Evolutionary conservation across 2,888 invertebrate genomes (phyloP), one percentile per base, ranked within the genome.

Genomic region (Heteromyza rotundicornis): DNA sequence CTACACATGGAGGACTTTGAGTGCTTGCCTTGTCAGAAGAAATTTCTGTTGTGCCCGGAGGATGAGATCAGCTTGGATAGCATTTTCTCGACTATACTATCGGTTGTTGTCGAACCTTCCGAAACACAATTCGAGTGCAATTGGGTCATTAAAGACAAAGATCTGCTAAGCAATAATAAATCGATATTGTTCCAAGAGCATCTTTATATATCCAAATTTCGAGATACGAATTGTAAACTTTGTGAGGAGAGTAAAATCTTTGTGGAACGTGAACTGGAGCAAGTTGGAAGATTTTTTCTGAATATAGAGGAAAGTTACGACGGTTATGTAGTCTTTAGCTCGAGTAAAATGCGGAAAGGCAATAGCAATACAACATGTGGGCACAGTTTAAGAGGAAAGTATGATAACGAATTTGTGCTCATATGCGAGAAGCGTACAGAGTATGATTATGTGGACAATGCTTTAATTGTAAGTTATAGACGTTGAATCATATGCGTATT

Each of bases 61-160:
- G 79, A 79, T 65, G 80, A 78, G 66, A 80, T 79, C 51, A 79
- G 79, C 65, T 63, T 79, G 19, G 76, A 77, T 16, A 80, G 80
- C 59, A 77, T 79, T 16, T 70, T 80, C 2, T 80, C 80, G 1
- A 68, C 71, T 2, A 3, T 80, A 12, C 53, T 80, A 17, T 60
- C 71, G 17, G n/a, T n/a, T n/a, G 65, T 66, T 2, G 69, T 80
- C 16, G 76, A 75, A 27, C 68, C 73, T 0, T 68, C 73, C 1
- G 71, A 74, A 14, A 70, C 67, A 1, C 64, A 71, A 49, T 72
- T 66, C 2, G 59, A 57, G 7, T 73, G 77, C 36, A 60, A 73
- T 49, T 80, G 79, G 76, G 62, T 63, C 16, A 71, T 80, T 17
- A 63, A 71, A 19, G 72, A 75, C 8, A 80, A 79, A 53, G 60